These are phyloP conservation scores for Hepsetus odoe DNA, from an alignment of 2,113 vertebrate genomes.

Conservation along the genomic window DNA sequence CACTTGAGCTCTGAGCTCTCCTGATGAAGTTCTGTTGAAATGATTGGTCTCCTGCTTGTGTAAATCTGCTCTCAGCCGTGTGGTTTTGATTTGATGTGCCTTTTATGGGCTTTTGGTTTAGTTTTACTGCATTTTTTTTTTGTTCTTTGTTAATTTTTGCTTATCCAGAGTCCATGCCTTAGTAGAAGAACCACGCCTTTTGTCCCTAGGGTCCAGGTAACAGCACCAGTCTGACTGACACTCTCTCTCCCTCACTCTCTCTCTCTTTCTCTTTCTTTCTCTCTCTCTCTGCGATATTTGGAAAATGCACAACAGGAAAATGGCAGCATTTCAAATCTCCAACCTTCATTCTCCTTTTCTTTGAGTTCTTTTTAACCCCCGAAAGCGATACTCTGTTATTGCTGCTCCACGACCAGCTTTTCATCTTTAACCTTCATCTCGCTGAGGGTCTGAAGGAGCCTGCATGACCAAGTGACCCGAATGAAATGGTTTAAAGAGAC, in stretches of 20 bases:
- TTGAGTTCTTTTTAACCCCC: conserved; percentile 62
- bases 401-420: conserved; percentile 2
- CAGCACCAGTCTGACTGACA: conserved; percentile 80
- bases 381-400: conserved; percentile 7
- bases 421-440: conserved; percentile 74
- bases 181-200: conserved; percentile 93
- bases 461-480: conserved; percentile 75
- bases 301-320: conserved; percentile 90
- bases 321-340: conserved; percentile 63
- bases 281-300: conserved; percentile 70
- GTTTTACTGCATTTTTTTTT: conserved; percentile 70
- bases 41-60: neutral
- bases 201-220: conserved; percentile 96
- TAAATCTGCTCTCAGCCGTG: conserved; percentile 45
- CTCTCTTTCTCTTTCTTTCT: conserved; percentile 57
- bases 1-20: neutral
- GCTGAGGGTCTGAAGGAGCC: conserved; percentile 73
- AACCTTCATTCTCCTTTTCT: conserved; percentile 66
- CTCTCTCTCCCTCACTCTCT: conserved; percentile 57
- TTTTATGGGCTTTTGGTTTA: conserved; percentile 68
- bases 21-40: neutral
- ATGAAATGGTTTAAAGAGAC: conserved; percentile 83
- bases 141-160: conserved; percentile 85
- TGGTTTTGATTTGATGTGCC: conserved; percentile 48
- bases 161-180: conserved; percentile 95